Conservation (phyloP, 1,140 invertebrate genomes). For the Ephestia elutella region DNA sequence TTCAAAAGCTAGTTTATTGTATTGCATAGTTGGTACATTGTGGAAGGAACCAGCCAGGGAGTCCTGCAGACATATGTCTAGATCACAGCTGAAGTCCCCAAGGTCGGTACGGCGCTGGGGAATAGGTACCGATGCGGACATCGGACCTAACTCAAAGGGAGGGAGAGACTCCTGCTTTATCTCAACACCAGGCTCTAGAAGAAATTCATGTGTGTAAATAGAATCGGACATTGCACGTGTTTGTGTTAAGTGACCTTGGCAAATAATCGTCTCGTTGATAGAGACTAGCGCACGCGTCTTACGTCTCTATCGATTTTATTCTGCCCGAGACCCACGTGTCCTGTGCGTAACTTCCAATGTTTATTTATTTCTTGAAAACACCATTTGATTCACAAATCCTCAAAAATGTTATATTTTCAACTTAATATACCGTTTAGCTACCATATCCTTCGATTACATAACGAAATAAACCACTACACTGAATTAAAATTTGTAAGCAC, state of each 20-base stretch:
- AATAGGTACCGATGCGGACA: slow-evolving; percentile 77
- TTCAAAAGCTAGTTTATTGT: slow-evolving; percentile 61
- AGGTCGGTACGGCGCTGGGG: slow-evolving; percentile 70
- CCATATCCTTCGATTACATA: slow-evolving; percentile 55
- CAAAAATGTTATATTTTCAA: slow-evolving; percentile 23
- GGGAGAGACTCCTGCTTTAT: slow-evolving; percentile 73
- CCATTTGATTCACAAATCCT: slow-evolving; percentile 15
- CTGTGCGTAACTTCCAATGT: slow-evolving; percentile 36
- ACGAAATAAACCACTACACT: slow-evolving; percentile 40
- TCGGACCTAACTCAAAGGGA: slow-evolving; percentile 51
- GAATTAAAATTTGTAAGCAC: slow-evolving; percentile 47
- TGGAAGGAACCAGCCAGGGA: slow-evolving; percentile 58
- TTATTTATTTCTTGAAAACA: slow-evolving; percentile 48
- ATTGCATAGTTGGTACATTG: slow-evolving; percentile 64
- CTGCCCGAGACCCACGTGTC: slow-evolving; percentile 61
- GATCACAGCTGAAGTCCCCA: slow-evolving; percentile 72
- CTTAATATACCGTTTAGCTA: slow-evolving; percentile 19
- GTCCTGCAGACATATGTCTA: slow-evolving; percentile 72
- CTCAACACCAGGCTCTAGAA: slow-evolving; percentile 70
- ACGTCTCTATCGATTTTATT: slow-evolving; percentile 69
- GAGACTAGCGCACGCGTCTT: slow-evolving; percentile 63
- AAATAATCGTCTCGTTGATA: slow-evolving; percentile 67
- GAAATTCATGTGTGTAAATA: slow-evolving; percentile 75
- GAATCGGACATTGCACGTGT: slow-evolving; percentile 76
- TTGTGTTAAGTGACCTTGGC: slow-evolving; percentile 65